Conservation (phyloP, 2,888 invertebrate genomes). For the Sarcophaga rosellei region DNA sequence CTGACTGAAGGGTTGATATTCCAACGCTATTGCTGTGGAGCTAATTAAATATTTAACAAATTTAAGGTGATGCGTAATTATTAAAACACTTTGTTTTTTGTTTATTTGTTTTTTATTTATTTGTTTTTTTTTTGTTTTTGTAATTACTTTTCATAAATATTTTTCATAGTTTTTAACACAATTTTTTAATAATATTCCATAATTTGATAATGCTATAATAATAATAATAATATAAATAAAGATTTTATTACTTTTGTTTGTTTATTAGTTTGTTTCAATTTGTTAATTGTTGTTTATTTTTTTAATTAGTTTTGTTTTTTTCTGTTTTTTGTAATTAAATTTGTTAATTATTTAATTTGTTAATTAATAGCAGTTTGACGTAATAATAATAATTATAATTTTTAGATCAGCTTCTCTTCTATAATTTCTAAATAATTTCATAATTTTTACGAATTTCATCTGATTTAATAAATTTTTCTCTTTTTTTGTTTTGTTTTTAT, state of each 20-base stretch:
- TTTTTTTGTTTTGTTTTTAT: constrained; percentile 1
- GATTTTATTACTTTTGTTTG: constrained; percentile 23
- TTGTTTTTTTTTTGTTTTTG: neutral
- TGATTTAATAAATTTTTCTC: neutral
- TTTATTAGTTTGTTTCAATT: constrained; percentile 37
- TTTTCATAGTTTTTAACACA: constrained; percentile 62
- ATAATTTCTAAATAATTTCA: constrained; percentile 59
- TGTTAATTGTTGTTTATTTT: constrained; percentile 30
- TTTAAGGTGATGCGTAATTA: neutral
- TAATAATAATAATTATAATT: constrained; percentile 60
- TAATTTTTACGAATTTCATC: constrained; percentile 36
- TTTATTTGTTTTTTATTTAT: neutral
- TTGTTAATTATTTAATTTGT: neutral
- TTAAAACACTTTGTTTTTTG: neutral
- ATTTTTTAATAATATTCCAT: constrained; percentile 65
- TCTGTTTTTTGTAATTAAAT: too few relatives aligned
- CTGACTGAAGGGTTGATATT: too few relatives aligned
- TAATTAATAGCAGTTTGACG: constrained; percentile 57
- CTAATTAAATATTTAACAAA: too few relatives aligned
- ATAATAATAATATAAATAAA: constrained; percentile 66
- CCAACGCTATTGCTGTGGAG: too few relatives aligned
- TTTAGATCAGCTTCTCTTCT: constrained; percentile 37
- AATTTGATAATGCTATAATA: constrained; percentile 65
- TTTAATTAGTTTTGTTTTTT: constrained; percentile 40
- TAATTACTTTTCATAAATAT: constrained; percentile 53